These are phyloP conservation scores for Mellilla xanthometata DNA, from an alignment of 2,888 invertebrate genomes.

Conservation along the genomic window DNA sequence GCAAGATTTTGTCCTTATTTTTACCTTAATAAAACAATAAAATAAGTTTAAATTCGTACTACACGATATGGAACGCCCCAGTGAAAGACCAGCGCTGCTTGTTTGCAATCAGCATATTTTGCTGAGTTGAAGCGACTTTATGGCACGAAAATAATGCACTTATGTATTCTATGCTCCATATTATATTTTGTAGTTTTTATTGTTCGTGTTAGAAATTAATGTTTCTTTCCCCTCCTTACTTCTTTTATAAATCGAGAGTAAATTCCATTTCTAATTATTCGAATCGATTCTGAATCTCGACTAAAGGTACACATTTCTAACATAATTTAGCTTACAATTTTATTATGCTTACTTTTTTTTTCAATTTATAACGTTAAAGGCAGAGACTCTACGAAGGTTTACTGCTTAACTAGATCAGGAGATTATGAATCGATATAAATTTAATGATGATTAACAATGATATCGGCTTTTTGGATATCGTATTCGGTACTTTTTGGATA, in stretches of 20 bases:
- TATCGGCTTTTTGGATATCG: constrained; percentile 60
- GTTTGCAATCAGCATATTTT: too few species aligned
- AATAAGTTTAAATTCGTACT: too few species aligned
- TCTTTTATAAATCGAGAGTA: not conserved
- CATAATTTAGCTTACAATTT: constrained; percentile 26
- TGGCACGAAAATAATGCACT: too few species aligned
- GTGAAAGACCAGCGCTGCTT: too few species aligned
- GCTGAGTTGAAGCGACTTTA: too few species aligned
- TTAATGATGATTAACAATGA: constrained; percentile 76
- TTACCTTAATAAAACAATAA: too few species aligned
- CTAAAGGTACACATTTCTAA: constrained; percentile 12
- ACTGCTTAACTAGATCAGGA: constrained; percentile 52
- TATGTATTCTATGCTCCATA: too few species aligned
- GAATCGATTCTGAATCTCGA: constrained; percentile 1
- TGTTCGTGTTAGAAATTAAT: too few species aligned
- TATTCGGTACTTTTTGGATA: constrained; percentile 42
- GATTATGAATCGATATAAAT: constrained; percentile 74
- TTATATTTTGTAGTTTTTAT: too few species aligned
- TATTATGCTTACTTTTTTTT: constrained; percentile 18
- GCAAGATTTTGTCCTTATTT: too few species aligned
- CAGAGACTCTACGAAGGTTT: constrained; percentile 40
- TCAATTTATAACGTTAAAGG: constrained; percentile 43
- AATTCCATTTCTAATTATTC: constrained; percentile 4
- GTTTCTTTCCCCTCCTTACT: too few species aligned
- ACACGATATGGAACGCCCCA: too few species aligned